Evolutionary conservation across 2,888 invertebrate genomes (phyloP), one percentile per base, ranked within the genome.

Genomic region (Horisme vitalbata): DNA sequence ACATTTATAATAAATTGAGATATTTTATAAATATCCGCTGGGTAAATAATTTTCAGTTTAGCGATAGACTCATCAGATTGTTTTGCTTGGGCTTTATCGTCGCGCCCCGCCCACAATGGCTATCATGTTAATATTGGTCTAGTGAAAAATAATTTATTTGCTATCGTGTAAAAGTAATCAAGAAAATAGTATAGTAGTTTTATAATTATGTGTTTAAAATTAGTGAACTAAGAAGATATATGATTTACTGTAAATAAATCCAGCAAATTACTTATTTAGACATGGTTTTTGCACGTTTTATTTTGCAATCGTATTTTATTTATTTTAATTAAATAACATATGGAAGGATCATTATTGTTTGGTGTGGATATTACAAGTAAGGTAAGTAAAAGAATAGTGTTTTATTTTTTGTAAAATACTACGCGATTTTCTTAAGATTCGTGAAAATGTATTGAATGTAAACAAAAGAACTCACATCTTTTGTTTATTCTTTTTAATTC

Each of bases 101-200:
- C 66, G 69, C 68, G 71, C 78, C 78, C 78, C 85, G 78, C 83
- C 84, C 75, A 74, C 69, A 59, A 79, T 79, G 77, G 75, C 79
- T 78, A 80, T 79, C n/a, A n/a, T n/a, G n/a, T n/a, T 81, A 75
- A 74, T 66, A 65, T 60, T 59, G 59, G 63, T 33, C 15, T 55
- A 65, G 56, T 48, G 59, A 59, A 53, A 50, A 61, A 50, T 56
- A 61, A 62, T 59, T 55, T 61, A 60, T 65, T 61, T 60, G 57
- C 39, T 50, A 57, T 37, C 51, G 55, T 51, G 55, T 47, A 50
- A 58, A 46, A 48, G 18, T 5, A 18, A 30, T 30, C 10, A 4
- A 14, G 52, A 35, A 23, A 7, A 21, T 15, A 23, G 13, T 24
- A 18, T 20, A 6, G 9, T 12, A 18, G n/a, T n/a, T n/a, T 2